These are phyloP conservation scores for Rhinichthys osculus DNA, from an alignment of 2,797 vertebrate species.

Conservation along the genomic window DNA sequence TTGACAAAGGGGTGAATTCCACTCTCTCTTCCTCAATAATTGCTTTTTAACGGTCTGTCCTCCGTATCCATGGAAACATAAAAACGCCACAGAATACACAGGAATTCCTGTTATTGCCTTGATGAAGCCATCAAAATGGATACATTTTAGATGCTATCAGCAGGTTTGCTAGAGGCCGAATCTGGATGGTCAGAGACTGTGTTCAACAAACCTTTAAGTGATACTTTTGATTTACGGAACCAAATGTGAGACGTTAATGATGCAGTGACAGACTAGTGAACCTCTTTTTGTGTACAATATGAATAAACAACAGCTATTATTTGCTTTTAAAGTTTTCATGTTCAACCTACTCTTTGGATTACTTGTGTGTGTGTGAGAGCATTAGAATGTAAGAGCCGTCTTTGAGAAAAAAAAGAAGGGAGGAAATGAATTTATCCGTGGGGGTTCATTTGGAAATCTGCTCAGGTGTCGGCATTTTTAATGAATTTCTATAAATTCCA, in stretches of 20 bases:
- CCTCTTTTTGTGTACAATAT: neutral
- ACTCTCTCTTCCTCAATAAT: constrained; percentile 83
- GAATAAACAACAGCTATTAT: neutral
- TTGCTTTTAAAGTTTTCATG: neutral
- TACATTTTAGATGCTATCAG: constrained; percentile 39
- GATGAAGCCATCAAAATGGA: constrained; percentile 67
- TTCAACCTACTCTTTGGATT: neutral
- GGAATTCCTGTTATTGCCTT: constrained; percentile 84
- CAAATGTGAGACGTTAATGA: constrained; percentile 13
- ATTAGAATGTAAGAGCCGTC: constrained; percentile 48
- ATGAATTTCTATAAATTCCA: constrained; percentile 60
- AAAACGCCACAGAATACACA: constrained; percentile 84
- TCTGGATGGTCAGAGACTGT: constrained; percentile 29
- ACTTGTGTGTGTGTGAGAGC: constrained; percentile 11
- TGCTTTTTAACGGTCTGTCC: constrained; percentile 85
- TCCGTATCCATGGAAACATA: constrained; percentile 86
- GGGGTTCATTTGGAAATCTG: constrained; percentile 46
- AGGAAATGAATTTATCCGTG: constrained; percentile 52
- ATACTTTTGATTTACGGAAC: constrained; percentile 30
- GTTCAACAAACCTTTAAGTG: constrained; percentile 46
- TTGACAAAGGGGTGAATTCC: constrained; percentile 85
- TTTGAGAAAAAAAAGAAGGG: constrained; percentile 35
- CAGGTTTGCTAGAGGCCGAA: constrained; percentile 38
- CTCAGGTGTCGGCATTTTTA: constrained; percentile 60
- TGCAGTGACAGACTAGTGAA: neutral